Base-by-base conservation (phyloP, 2,797 vertebrate species). In the Chiloscyllium punctatum region DNA sequence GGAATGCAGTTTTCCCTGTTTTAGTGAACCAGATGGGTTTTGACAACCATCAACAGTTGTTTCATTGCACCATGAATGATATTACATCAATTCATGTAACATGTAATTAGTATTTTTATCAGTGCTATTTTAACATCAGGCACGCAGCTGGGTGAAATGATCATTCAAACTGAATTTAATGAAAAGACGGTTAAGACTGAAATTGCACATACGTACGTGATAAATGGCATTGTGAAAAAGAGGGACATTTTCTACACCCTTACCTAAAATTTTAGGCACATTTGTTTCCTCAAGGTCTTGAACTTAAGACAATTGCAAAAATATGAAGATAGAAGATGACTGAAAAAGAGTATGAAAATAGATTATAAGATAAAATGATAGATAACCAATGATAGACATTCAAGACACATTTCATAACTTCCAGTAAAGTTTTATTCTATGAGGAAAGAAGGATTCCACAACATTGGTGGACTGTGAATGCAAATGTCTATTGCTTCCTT, bases 141-240 rank as follows among this genome's bases (percentile, higher is more conserved):
- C 18, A 42, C 0, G 6, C 6, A 68, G 57, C 33, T 68, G 62
- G 90, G 66, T 68, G 90, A 92, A 68, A 25, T 92, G 37, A 92
- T n/a, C 7, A n/a, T 68, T 92, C 57, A 92, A 42, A 92, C 66
- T 92, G 66, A 7, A 92, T 92, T 92, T 68, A 92, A 92, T 68
- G 18, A 90, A 62, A 57, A 27, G 53, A 90, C 27, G 30, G 87
- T 53, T 90, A 33, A 62, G n/a, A 13, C 4, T 57, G 30, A 92
- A 91, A 57, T 91, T 91, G 66, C 15, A 21, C 57, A 37, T 62
- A 21, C 3, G 66, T 66, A 16, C n/a, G 30, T 23, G n/a, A 91
- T 18, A 66, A 91, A 66, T 91, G 33, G 5, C 57, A 66, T 4
- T 91, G 33, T 66, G 53, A 16, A 91, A 16, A n/a, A 53, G 30